Evolutionary conservation across 2,113 vertebrate species (phyloP).

Genomic region (Cephalophus harveyi): DNA sequence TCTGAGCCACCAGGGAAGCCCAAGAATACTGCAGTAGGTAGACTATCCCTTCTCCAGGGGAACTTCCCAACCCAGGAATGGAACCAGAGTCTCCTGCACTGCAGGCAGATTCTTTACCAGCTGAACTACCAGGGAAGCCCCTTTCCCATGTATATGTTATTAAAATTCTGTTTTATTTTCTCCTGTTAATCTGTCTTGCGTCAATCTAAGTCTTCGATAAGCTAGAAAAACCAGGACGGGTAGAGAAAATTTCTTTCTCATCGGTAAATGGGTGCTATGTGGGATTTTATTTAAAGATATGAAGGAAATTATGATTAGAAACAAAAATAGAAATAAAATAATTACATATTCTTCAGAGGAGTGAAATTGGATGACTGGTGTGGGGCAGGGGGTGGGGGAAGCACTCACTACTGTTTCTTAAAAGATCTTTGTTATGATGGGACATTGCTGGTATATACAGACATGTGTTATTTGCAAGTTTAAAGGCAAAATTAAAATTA

Average conservation of each 20-base stretch:
- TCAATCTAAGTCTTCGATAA: not conserved
- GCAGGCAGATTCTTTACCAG: not conserved
- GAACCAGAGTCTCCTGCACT: not conserved
- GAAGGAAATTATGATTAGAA: not conserved
- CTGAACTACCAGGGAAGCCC: not conserved
- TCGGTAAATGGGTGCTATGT: not conserved
- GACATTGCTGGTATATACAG: not conserved
- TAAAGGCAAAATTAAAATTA: not conserved
- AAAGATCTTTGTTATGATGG: not conserved
- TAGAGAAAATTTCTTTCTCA: not conserved
- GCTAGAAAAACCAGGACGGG: not conserved
- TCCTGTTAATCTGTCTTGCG: not conserved
- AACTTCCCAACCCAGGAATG: not conserved
- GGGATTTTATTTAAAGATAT: not conserved
- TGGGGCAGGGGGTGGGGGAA: accelerated
- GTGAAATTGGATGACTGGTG: not conserved
- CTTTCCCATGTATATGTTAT: not conserved
- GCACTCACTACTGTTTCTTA: not conserved
- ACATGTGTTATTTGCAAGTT: not conserved
- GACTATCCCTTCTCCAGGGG: not conserved
- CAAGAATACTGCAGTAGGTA: not conserved
- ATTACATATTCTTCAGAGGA: not conserved
- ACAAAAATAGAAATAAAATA: not conserved
- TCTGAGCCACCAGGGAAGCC: not conserved
- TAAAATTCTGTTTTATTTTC: not conserved